These are phyloP conservation scores for Micrasema minimum DNA, from an alignment of 1,140 invertebrate genomes.

Conservation along the genomic window DNA sequence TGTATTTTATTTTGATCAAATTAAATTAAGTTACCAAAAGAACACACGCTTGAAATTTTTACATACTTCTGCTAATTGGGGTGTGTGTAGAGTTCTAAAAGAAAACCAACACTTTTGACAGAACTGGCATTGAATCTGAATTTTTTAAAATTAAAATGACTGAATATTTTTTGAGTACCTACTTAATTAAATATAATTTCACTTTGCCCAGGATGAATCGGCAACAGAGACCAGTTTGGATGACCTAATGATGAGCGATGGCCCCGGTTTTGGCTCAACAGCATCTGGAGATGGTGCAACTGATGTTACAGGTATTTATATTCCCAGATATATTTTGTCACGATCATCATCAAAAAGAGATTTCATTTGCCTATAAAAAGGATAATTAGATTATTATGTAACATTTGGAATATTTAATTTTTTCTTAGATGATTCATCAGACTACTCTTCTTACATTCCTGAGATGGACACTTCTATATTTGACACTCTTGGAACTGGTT, in stretches of 20 bases:
- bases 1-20: too few relatives aligned
- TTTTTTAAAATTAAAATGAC: neutral
- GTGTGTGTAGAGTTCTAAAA: too few relatives aligned
- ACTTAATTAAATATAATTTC: neutral
- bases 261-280: neutral
- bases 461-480: conserved; percentile 12
- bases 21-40: too few relatives aligned
- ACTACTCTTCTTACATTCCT: neutral
- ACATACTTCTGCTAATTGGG: too few relatives aligned
- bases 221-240: conserved; percentile 33
- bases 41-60: too few relatives aligned
- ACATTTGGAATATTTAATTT: too few relatives aligned
- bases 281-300: conserved; percentile 21
- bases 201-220: conserved; percentile 22
- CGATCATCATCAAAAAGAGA: too few relatives aligned
- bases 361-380: too few relatives aligned
- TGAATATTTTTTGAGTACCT: too few relatives aligned
- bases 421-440: neutral
- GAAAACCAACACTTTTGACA: too few relatives aligned
- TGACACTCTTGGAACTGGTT: conserved; percentile 12
- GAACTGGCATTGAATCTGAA: neutral
- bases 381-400: too few relatives aligned
- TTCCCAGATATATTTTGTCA: too few relatives aligned
- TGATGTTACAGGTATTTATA: conserved; percentile 11
- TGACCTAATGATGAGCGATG: conserved; percentile 50